These are phyloP conservation scores for Argopecten irradians DNA, from an alignment of 1,140 invertebrate genomes.

Conservation along the genomic window DNA sequence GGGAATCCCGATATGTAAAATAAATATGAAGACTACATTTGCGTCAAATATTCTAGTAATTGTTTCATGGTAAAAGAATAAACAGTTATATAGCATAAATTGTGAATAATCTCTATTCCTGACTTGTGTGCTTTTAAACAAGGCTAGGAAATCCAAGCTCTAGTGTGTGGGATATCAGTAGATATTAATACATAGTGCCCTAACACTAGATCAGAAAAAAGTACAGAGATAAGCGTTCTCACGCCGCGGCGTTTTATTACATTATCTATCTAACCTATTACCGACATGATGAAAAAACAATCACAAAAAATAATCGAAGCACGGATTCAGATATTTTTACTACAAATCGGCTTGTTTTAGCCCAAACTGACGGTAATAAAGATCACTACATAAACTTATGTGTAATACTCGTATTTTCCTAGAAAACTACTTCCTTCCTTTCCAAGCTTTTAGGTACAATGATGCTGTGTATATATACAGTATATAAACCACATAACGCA, in stretches of 20 bases:
- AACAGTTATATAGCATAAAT: constrained; percentile 13
- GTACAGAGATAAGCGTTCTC: neutral
- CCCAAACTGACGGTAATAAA: neutral
- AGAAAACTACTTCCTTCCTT: neutral
- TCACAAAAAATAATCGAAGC: neutral
- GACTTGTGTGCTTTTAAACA: constrained; percentile 16
- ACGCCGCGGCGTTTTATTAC: neutral
- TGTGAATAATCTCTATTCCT: neutral
- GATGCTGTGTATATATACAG: neutral
- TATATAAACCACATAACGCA: neutral
- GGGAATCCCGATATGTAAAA: constrained; percentile 21
- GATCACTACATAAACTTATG: neutral
- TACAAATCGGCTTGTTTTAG: constrained; percentile 13
- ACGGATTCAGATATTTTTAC: neutral
- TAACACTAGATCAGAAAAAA: constrained; percentile 16
- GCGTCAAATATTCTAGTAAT: constrained; percentile 11
- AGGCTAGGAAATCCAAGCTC: neutral
- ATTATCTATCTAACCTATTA: constrained; percentile 23
- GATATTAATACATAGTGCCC: neutral
- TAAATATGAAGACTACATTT: constrained; percentile 11
- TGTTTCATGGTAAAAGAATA: constrained; percentile 16
- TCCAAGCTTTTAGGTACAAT: neutral
- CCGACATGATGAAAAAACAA: neutral
- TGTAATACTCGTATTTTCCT: neutral
- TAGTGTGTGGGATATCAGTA: neutral